Conservation (phyloP, 1,140 invertebrate species). For the Drosophila gunungcola region DNA sequence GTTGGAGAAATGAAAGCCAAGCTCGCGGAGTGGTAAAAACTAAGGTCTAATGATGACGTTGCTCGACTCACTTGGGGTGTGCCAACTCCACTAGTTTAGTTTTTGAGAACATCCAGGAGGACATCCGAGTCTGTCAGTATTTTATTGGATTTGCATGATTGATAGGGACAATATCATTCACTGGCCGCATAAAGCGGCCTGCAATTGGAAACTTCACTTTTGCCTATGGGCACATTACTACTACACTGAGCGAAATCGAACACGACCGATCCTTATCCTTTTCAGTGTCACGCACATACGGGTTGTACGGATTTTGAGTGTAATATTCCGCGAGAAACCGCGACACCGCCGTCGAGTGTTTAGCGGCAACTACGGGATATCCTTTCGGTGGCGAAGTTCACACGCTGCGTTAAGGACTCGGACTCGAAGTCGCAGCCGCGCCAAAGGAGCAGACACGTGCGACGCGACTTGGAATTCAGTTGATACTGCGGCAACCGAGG, state of each 20-base stretch:
- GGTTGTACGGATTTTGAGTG: background rate
- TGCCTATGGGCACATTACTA: slow-evolving; percentile 2
- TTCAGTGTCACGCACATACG: slow-evolving; percentile 1
- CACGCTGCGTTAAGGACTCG: slow-evolving; percentile 28
- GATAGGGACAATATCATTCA: slow-evolving; percentile 12
- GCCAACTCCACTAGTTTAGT: background rate
- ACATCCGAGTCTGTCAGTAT: background rate
- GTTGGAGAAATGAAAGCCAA: background rate
- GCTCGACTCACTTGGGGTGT: slow-evolving; percentile 11
- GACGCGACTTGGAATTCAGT: slow-evolving; percentile 65
- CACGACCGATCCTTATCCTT: background rate
- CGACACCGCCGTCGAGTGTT: background rate
- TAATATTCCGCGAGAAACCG: slow-evolving; percentile 8
- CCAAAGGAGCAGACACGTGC: slow-evolving; percentile 59
- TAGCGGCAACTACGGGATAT: slow-evolving; percentile 17
- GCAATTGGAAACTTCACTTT: slow-evolving; percentile 21
- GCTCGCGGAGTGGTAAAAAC: no score
- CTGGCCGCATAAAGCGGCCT: slow-evolving; percentile 32
- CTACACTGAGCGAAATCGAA: slow-evolving; percentile 12
- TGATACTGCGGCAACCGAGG: slow-evolving; percentile 57
- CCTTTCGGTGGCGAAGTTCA: slow-evolving; percentile 21
- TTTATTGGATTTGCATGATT: background rate
- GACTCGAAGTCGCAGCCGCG: slow-evolving; percentile 25
- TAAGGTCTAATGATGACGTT: background rate
- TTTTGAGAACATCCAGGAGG: background rate